Percentiles rank a stretch among this genome's conserved stretches.
Evolutionary conservation across 2,113 vertebrate genomes (phyloP).

Genomic region (Gambusia affinis): DNA sequence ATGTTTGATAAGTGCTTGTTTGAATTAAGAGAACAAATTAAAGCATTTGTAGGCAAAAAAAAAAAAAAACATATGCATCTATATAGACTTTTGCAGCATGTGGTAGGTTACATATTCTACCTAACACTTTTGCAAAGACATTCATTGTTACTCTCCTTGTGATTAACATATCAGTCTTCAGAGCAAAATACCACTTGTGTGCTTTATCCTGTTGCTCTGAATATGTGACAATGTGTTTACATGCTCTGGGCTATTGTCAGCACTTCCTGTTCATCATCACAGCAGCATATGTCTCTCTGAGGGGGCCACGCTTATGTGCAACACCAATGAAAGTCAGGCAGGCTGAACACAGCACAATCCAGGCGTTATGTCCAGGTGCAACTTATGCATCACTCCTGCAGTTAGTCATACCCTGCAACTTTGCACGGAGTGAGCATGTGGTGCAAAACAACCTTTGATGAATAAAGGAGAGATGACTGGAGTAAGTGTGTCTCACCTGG

Average conservation of each 20-base stretch:
- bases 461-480: slow-evolving; percentile 16
- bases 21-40: slow-evolving; percentile 19
- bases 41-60: neutral
- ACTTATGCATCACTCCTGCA: slow-evolving; percentile 27
- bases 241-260: slow-evolving; percentile 44
- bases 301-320: slow-evolving; percentile 47
- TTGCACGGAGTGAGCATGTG: slow-evolving; percentile 6
- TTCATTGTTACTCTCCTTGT: slow-evolving; percentile 7
- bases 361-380: slow-evolving; percentile 55
- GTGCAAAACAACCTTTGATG: slow-evolving; percentile 6
- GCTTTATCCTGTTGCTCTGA: slow-evolving; percentile 12
- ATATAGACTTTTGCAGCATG: slow-evolving; percentile 1
- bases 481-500: slow-evolving; percentile 6
- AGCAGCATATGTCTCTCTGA: slow-evolving; percentile 63
- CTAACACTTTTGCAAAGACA: neutral
- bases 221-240: slow-evolving; percentile 28
- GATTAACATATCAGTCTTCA: slow-evolving; percentile 22
- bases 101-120: slow-evolving; percentile 23
- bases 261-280: slow-evolving; percentile 48
- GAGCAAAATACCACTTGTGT: slow-evolving; percentile 28
- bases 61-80: neutral
- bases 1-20: slow-evolving; percentile 23
- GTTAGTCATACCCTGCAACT: slow-evolving; percentile 52
- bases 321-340: slow-evolving; percentile 40
- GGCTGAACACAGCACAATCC: slow-evolving; percentile 56